A percentile compares a stretch with the other conserved stretches of the same genome.
These are phyloP conservation scores for Megatriorchis doriae DNA, from an alignment of 2,113 vertebrate genomes.

Conservation along the genomic window DNA sequence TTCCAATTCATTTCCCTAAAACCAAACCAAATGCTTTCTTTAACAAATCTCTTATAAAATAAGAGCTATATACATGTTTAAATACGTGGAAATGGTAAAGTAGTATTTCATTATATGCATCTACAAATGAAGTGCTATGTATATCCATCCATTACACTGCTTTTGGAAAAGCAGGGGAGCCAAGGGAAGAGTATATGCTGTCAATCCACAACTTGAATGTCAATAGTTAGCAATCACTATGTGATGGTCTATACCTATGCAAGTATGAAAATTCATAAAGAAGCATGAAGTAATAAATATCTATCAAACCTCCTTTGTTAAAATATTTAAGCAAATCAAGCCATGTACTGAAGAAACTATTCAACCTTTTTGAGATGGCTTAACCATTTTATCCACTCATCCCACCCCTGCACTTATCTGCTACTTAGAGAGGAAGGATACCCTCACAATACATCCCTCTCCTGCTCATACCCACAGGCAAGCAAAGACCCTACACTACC, in stretches of 20 bases:
- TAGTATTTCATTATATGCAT: neutral
- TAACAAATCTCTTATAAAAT: neutral
- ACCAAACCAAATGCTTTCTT: neutral
- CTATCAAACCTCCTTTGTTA: neutral
- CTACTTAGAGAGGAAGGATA: neutral
- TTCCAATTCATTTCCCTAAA: slow-evolving; percentile 90
- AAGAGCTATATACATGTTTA: neutral
- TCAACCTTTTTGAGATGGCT: neutral
- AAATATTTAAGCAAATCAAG: neutral
- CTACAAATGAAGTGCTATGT: neutral
- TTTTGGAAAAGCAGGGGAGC: neutral
- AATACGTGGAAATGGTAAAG: neutral
- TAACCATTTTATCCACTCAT: neutral
- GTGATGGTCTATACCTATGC: neutral
- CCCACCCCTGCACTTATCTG: neutral
- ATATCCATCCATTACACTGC: neutral
- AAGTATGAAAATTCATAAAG: neutral
- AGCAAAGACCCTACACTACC: neutral
- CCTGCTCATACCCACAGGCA: neutral
- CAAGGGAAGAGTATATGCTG: neutral
- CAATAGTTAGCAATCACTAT: rapidly evolving
- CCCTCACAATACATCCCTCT: rapidly evolving
- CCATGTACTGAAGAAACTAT: neutral
- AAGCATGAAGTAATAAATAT: neutral
- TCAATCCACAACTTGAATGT: neutral